A percentile compares a stretch with the other conserved stretches of the same genome.
phyloP scores from a whole-genome alignment of 2,113 vertebrate genomes.

The Halcyon malimbica region DNA sequence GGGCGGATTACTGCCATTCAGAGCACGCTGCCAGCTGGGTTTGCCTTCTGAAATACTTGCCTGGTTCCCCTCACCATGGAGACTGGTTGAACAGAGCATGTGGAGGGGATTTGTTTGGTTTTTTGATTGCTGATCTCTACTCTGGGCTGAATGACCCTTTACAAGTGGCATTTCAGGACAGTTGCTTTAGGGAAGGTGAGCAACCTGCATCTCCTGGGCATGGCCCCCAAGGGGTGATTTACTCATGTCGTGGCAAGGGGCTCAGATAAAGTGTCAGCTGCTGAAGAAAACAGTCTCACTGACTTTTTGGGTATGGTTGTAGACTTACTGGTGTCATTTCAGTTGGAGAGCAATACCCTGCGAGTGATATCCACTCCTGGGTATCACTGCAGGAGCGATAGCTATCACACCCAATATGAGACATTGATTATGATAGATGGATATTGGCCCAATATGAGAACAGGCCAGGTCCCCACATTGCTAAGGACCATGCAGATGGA shows the following conservation, averaged over 20 bases:
- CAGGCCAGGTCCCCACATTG: background rate
- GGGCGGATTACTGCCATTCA: constrained; percentile 63
- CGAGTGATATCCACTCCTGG: background rate
- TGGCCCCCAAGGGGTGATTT: background rate
- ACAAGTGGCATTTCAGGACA: background rate
- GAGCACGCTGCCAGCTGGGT: constrained; percentile 43
- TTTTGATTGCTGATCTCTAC: background rate
- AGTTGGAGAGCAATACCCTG: background rate
- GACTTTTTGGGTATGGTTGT: background rate
- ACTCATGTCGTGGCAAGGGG: background rate
- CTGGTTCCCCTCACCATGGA: constrained; percentile 52
- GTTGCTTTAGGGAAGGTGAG: background rate
- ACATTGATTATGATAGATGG: too few relatives aligned
- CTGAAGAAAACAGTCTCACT: background rate
- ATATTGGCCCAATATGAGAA: background rate
- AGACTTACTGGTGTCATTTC: background rate
- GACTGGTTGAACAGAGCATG: background rate
- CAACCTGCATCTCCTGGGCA: background rate
- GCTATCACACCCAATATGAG: background rate
- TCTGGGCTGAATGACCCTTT: background rate
- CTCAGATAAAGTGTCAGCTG: background rate
- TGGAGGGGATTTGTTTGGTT: background rate
- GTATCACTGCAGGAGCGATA: background rate
- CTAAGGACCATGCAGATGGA: background rate
- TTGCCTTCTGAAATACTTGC: constrained; percentile 40